These are phyloP conservation scores for Notothenia rossii DNA, from an alignment of 2,113 vertebrate species.

Conservation along the genomic window DNA sequence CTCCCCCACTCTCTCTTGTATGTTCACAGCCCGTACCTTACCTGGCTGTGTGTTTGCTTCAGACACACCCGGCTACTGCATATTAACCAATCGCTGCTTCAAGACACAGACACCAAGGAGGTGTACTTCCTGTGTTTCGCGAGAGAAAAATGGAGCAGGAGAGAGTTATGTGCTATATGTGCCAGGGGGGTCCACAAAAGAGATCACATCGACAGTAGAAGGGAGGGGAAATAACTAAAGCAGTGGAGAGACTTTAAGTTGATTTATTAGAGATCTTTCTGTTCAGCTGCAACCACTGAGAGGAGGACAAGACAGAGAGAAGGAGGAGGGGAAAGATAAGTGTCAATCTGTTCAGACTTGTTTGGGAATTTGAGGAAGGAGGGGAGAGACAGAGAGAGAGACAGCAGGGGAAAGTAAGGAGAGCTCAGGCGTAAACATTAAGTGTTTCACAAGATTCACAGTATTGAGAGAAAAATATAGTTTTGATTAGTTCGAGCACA, in stretches of 20 bases:
- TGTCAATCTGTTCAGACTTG: conserved; percentile 87
- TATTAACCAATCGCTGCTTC: conserved; percentile 76
- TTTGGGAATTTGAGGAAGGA: conserved; percentile 86
- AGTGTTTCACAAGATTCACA: conserved; percentile 34
- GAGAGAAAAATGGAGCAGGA: conserved; percentile 64
- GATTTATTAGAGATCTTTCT: conserved; percentile 49
- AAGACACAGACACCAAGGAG: conserved; percentile 64
- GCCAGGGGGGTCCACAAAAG: conserved; percentile 27
- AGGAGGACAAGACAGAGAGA: conserved; percentile 61
- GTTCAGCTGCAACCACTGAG: conserved; percentile 43
- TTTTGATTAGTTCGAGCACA: conserved; percentile 33
- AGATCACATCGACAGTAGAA: not conserved
- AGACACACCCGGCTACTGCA: conserved; percentile 79
- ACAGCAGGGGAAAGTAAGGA: conserved; percentile 56
- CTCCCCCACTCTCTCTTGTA: conserved; percentile 50
- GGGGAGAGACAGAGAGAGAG: conserved; percentile 62
- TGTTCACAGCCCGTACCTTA: conserved; percentile 69
- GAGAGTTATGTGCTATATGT: conserved; percentile 42
- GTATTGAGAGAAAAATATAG: conserved; percentile 10
- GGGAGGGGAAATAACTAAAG: conserved; percentile 32
- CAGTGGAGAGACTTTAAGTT: conserved; percentile 33
- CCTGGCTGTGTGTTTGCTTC: conserved; percentile 69
- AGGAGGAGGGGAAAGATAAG: conserved; percentile 78
- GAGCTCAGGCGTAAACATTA: conserved; percentile 72
- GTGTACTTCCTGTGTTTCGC: conserved; percentile 81